These are phyloP conservation scores for Drosophila barbarae DNA, from an alignment of 2,888 invertebrate genomes.

Conservation along the genomic window DNA sequence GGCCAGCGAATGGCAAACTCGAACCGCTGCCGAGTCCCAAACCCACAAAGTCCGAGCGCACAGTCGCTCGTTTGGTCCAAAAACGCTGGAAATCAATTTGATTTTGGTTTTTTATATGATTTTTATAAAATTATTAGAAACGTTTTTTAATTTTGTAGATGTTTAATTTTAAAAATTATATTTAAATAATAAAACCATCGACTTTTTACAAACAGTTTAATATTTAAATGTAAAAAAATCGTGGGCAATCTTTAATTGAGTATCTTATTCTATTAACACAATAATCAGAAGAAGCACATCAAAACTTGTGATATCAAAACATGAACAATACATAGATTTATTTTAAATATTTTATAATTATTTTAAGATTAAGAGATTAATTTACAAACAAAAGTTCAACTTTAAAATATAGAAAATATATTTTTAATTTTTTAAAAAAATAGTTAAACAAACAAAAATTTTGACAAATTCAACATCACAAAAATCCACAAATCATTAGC, in stretches of 20 bases:
- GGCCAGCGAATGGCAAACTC: conserved; percentile 30
- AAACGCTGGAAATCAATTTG: background rate
- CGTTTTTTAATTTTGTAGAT: background rate
- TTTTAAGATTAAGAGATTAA: too few relatives aligned
- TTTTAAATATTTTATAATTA: too few relatives aligned
- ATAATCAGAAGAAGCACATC: background rate
- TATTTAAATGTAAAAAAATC: background rate
- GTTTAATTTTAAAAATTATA: background rate
- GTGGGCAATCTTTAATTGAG: background rate
- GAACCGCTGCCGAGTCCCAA: conserved; percentile 7
- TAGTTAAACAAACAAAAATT: too few relatives aligned
- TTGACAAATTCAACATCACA: background rate
- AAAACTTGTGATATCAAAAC: background rate
- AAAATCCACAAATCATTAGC: background rate
- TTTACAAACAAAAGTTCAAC: too few relatives aligned
- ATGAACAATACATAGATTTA: background rate
- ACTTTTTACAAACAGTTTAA: background rate
- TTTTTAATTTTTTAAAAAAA: too few relatives aligned
- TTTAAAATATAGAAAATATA: too few relatives aligned
- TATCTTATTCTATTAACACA: background rate
- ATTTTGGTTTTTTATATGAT: background rate
- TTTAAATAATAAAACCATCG: background rate
- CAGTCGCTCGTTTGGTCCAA: background rate
- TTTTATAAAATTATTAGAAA: background rate
- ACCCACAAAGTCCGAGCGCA: conserved; percentile 5